These are phyloP conservation scores for Ectemnius continuus DNA, from an alignment of 2,888 invertebrate genomes.

Conservation along the genomic window DNA sequence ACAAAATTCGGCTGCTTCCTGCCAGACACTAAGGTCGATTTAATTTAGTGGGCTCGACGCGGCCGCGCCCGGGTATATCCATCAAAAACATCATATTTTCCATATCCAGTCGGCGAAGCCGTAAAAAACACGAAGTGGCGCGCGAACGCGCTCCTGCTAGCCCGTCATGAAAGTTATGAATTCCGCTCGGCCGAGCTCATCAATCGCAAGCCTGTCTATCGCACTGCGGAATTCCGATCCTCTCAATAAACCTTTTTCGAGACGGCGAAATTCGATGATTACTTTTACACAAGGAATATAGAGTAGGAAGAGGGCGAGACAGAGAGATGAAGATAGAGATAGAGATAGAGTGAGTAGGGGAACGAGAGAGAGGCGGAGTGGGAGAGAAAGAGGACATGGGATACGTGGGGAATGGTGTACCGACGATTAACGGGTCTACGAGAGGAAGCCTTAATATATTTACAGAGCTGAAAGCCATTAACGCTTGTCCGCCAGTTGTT, in stretches of 20 bases:
- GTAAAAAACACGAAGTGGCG: slow-evolving; percentile 3
- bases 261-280: slow-evolving; percentile 2
- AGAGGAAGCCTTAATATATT: slow-evolving; percentile 65
- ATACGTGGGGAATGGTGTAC: slow-evolving; percentile 35
- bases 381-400: slow-evolving; percentile 18
- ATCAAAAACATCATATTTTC: not conserved
- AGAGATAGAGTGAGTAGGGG: too few relatives aligned
- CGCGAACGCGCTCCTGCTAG: not conserved
- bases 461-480: slow-evolving; percentile 70
- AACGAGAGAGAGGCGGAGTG: too few relatives aligned
- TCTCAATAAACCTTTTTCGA: not conserved
- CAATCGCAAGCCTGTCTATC: not conserved
- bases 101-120: not conserved
- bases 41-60: slow-evolving; percentile 4
- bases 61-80: not conserved
- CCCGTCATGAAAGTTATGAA: not conserved
- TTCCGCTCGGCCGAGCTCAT: not conserved
- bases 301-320: not conserved
- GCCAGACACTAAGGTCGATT: slow-evolving; percentile 7
- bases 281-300: too few relatives aligned
- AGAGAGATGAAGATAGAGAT: too few relatives aligned
- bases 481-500: slow-evolving; percentile 66
- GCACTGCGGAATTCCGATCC: not conserved
- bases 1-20: slow-evolving; percentile 8
- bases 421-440: slow-evolving; percentile 56